Evolutionary conservation across 2,797 vertebrate genomes (phyloP).

Genomic region (Eurystomus glaucurus): DNA sequence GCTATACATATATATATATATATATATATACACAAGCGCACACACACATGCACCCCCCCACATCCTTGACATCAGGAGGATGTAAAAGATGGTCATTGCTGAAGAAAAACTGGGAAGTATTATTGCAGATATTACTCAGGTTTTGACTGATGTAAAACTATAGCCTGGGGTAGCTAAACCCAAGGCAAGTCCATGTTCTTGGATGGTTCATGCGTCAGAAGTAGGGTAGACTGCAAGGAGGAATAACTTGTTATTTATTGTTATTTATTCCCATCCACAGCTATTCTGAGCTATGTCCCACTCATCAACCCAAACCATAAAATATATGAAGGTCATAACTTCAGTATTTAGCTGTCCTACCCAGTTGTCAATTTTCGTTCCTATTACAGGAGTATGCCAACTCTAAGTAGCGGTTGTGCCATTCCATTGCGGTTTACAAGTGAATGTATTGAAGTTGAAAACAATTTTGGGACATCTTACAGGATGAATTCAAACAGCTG

Average conservation of each 20-base stretch:
- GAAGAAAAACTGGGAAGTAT: neutral
- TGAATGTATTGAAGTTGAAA: neutral
- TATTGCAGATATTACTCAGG: neutral
- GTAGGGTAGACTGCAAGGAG: neutral
- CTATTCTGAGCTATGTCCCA: neutral
- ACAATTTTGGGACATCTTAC: neutral
- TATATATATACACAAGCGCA: too few relatives aligned
- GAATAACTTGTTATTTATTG: too few relatives aligned
- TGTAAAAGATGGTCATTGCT: neutral
- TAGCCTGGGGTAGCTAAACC: neutral
- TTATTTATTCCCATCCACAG: neutral
- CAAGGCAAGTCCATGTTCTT: neutral
- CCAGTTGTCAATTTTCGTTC: neutral
- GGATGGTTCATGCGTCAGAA: neutral
- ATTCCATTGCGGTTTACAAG: neutral
- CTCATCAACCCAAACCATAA: neutral
- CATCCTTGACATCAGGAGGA: neutral
- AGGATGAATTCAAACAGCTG: neutral
- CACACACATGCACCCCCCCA: rapidly evolving
- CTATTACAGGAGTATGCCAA: neutral
- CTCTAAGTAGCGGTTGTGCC: neutral
- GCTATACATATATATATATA: neutral
- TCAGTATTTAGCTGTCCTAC: neutral
- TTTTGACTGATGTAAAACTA: neutral
- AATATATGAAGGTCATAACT: neutral